phyloP scores from a whole-genome alignment of 2,888 invertebrate species.

The Cerceris ruficornis region DNA sequence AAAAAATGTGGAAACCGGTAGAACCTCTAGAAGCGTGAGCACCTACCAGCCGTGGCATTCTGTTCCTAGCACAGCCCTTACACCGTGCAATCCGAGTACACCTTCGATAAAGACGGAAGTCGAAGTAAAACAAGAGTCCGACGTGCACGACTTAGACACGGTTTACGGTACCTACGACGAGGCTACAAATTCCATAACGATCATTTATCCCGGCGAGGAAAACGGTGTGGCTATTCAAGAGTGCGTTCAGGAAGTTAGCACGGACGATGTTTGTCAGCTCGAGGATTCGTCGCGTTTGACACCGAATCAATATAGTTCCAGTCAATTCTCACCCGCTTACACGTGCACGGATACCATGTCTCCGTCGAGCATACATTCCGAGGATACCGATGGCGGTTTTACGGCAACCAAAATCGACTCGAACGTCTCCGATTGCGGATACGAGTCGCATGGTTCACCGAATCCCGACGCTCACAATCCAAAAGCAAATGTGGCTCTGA shows the following conservation, averaged over 20 bases:
- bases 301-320: conserved; percentile 42
- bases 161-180: conserved; percentile 89
- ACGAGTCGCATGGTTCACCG: conserved; percentile 87
- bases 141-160: conserved; percentile 84
- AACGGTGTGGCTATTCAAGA: conserved; percentile 80
- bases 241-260: conserved; percentile 74
- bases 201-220: conserved; percentile 86
- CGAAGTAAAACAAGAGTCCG: conserved; percentile 72
- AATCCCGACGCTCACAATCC: conserved; percentile 46
- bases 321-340: conserved; percentile 71
- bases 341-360: conserved; percentile 74
- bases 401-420: conserved; percentile 58
- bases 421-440: conserved; percentile 85
- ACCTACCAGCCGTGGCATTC: conserved; percentile 39
- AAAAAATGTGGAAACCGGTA: conserved; percentile 92
- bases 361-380: conserved; percentile 75
- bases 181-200: conserved; percentile 88
- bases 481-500: conserved; percentile 81
- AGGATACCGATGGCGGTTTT: conserved; percentile 67
- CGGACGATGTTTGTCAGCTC: conserved; percentile 48
- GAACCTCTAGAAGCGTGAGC: conserved; percentile 82
- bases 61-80: conserved; percentile 28
- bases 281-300: conserved; percentile 56
- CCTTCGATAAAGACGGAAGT: conserved; percentile 63
- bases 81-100: conserved; percentile 50